Evolutionary conservation across 2,113 vertebrate species (phyloP).

Genomic region (Motacilla alba): DNA sequence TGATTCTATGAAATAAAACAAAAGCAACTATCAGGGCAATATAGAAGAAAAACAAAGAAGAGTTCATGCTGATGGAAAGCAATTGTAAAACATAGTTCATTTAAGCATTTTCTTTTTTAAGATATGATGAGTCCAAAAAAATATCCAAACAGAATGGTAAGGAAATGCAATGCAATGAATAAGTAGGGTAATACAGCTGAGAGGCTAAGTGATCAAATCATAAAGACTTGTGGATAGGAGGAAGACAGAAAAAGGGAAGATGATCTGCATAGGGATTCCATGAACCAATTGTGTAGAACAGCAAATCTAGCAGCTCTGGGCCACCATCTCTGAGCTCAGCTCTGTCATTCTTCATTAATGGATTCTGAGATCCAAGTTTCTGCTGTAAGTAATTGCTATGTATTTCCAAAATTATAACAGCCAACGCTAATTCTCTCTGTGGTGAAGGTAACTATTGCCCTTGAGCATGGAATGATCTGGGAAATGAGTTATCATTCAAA

Average conservation of each 20-base stretch:
- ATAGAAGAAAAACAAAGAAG: neutral
- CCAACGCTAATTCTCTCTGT: neutral
- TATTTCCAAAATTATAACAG: constrained; percentile 8
- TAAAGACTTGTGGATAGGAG: neutral
- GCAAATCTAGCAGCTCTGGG: neutral
- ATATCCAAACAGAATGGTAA: neutral
- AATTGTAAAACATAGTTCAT: neutral
- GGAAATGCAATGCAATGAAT: neutral
- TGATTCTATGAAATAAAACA: neutral
- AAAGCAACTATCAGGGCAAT: neutral
- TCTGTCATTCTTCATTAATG: neutral
- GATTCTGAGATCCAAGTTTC: neutral
- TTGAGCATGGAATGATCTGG: constrained; percentile 2
- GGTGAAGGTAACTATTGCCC: neutral
- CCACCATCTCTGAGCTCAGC: neutral
- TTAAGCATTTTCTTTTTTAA: neutral
- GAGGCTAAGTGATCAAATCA: neutral
- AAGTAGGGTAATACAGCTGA: neutral
- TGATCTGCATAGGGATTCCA: neutral
- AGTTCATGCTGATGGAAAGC: neutral
- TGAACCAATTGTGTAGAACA: neutral
- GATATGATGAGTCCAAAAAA: neutral
- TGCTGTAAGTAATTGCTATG: neutral
- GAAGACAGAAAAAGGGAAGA: neutral
- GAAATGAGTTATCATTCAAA: constrained; percentile 23